phyloP scores from a whole-genome alignment of 2,888 invertebrate species.

The Alviniconcha strummeri region DNA sequence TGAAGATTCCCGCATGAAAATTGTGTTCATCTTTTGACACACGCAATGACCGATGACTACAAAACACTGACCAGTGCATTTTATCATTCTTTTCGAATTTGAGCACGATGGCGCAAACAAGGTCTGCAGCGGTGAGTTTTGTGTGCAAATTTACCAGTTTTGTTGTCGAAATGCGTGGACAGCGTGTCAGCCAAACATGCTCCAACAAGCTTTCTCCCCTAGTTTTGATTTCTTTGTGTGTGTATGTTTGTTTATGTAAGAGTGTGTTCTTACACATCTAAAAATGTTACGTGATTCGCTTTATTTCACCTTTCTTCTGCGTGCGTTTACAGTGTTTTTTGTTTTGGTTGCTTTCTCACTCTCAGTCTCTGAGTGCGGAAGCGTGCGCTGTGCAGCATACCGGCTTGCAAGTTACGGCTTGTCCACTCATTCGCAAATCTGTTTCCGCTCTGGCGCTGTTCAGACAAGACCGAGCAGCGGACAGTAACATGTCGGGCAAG shows the following conservation, averaged over 20 bases:
- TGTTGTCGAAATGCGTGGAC: not conserved
- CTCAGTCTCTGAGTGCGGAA: not conserved
- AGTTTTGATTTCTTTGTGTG: not conserved
- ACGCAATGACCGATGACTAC: constrained; percentile 14
- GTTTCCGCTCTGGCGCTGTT: not conserved
- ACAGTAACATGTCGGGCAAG: constrained; percentile 15
- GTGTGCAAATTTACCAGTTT: not conserved
- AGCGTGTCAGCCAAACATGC: constrained; percentile 10
- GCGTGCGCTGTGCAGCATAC: no score
- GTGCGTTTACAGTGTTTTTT: no score
- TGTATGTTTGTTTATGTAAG: not conserved
- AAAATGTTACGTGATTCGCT: no score
- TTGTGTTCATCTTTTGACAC: not conserved
- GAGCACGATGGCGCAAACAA: constrained; percentile 31
- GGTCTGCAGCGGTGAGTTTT: constrained; percentile 26
- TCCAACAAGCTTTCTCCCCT: not conserved
- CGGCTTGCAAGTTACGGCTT: not conserved
- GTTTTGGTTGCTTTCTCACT: no score
- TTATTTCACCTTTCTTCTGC: no score
- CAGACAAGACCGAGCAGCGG: constrained; percentile 14
- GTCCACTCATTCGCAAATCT: not conserved
- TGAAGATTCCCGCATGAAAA: constrained; percentile 26
- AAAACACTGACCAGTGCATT: constrained; percentile 13
- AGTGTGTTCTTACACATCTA: no score
- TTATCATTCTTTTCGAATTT: not conserved